Conservation (phyloP, 2,888 invertebrate species). For the Griposia aprilina region DNA sequence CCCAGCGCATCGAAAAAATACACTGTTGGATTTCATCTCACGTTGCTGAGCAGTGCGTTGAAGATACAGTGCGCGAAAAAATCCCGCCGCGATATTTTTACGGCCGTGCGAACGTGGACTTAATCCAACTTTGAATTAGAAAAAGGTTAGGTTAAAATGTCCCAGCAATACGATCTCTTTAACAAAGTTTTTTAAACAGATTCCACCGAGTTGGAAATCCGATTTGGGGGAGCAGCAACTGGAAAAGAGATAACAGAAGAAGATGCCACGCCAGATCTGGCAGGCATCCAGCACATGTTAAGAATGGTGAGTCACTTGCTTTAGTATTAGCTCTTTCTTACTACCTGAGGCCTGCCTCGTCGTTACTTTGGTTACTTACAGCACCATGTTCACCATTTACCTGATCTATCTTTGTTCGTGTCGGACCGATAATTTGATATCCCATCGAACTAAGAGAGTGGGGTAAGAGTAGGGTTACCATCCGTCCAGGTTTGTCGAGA, state of each 20-base stretch:
- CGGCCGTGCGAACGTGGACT: no score
- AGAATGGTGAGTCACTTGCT: conserved; percentile 75
- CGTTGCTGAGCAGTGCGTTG: no score
- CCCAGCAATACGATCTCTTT: not conserved
- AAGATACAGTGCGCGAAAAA: no score
- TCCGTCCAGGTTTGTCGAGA: not conserved
- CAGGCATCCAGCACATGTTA: conserved; percentile 78
- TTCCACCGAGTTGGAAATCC: conserved; percentile 61
- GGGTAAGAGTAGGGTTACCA: not conserved
- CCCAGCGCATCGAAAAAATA: no score
- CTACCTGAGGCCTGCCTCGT: not conserved
- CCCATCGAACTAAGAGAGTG: not conserved
- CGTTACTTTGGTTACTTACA: not conserved
- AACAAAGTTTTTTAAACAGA: conserved; percentile 64
- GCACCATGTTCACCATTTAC: not conserved
- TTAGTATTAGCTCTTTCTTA: not conserved
- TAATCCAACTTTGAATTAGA: not conserved
- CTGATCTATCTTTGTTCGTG: not conserved
- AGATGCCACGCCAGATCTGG: conserved; percentile 74
- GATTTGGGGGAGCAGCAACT: conserved; percentile 57
- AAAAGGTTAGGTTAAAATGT: not conserved
- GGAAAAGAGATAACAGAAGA: not conserved
- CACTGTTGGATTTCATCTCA: no score
- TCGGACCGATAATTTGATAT: not conserved
- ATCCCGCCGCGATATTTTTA: no score